phyloP scores from a whole-genome alignment of 2,113 vertebrate genomes.

The Brienomyrus brachyistius region DNA sequence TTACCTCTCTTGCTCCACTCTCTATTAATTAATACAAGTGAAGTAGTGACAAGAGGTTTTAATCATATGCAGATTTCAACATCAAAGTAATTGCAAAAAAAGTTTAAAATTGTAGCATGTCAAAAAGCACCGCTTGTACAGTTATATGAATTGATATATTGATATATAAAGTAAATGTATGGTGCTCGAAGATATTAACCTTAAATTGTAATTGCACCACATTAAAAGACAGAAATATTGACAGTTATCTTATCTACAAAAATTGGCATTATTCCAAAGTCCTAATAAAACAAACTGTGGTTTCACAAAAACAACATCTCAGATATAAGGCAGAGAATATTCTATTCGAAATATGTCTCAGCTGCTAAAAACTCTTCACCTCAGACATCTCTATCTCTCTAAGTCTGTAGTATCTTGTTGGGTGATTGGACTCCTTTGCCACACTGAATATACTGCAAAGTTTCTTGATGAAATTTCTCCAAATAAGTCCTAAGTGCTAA shows the following conservation, averaged over 20 bases:
- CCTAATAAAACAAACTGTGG: neutral
- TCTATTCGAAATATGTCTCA: neutral
- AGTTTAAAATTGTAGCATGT: neutral
- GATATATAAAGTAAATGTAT: neutral
- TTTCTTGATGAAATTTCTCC: neutral
- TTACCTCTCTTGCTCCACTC: slow-evolving; percentile 12
- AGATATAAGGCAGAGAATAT: neutral
- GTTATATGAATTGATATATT: neutral
- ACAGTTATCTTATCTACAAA: neutral
- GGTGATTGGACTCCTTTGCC: neutral
- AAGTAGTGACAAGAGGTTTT: slow-evolving; percentile 7
- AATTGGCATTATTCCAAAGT: neutral
- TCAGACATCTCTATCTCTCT: neutral
- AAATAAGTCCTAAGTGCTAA: neutral
- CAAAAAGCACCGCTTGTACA: neutral
- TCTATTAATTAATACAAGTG: slow-evolving; percentile 19
- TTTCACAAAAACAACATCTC: neutral
- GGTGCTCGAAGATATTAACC: neutral
- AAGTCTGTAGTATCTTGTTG: neutral
- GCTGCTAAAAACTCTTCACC: neutral
- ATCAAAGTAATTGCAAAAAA: slow-evolving; percentile 9
- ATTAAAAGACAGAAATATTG: neutral
- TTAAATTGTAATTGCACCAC: neutral
- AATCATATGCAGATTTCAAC: slow-evolving; percentile 3
- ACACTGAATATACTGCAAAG: neutral